A percentile compares a stretch with the other conserved stretches of the same genome.
phyloP scores from a whole-genome alignment of 2,797 vertebrate genomes.

The Diglossa cyanea region DNA sequence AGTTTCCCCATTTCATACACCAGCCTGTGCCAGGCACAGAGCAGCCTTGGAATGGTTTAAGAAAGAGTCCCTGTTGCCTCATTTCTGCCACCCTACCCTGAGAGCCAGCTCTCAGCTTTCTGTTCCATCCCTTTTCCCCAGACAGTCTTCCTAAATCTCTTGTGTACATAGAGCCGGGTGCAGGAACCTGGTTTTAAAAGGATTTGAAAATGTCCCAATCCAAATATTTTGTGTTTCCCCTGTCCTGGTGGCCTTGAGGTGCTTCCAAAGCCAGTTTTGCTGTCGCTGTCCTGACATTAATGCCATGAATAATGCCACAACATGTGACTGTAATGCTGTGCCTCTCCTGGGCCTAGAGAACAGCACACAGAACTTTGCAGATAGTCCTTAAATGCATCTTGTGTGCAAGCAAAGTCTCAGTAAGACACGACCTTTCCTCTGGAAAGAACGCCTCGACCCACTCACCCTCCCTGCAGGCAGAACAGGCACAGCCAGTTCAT shows the following conservation, averaged over 20 bases:
- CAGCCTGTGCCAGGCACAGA: not conserved
- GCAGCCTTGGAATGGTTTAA: not conserved
- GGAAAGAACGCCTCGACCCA: not conserved
- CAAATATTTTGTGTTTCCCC: accelerated
- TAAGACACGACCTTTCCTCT: conserved; percentile 20
- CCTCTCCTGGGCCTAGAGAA: not conserved
- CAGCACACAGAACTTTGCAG: not conserved
- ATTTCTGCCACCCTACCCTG: not conserved
- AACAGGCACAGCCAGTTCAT: conserved; percentile 31
- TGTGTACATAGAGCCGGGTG: accelerated
- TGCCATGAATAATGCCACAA: not conserved
- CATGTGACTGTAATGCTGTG: not conserved
- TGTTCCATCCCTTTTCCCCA: not conserved
- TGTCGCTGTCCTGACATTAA: not conserved
- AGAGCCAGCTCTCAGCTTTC: not conserved
- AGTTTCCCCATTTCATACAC: not conserved
- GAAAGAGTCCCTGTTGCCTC: not conserved
- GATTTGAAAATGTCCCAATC: not conserved
- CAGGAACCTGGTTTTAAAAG: not conserved
- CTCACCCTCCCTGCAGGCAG: not conserved
- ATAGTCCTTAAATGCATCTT: not conserved
- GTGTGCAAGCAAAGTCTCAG: not conserved
- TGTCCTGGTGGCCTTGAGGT: not conserved
- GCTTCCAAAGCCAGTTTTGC: not conserved
- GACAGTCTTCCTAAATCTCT: not conserved